A percentile compares a stretch with the other conserved stretches of the same genome.
Conservation (phyloP, 2,888 invertebrate species). For the Cabera pusaria region DNA sequence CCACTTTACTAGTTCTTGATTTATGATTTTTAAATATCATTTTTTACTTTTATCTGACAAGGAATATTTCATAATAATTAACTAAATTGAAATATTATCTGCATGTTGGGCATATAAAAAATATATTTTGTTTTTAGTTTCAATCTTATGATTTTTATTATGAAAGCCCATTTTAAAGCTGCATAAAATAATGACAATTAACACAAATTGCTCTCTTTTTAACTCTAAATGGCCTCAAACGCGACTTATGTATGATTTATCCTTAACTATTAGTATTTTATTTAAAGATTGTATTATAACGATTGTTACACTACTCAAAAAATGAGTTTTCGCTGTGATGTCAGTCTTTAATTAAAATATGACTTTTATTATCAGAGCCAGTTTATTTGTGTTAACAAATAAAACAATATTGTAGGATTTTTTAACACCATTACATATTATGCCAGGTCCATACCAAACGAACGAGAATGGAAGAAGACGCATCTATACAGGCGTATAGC, state of each 20-base stretch:
- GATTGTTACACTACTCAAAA: constrained; percentile 12
- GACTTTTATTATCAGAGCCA: neutral
- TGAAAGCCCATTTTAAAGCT: constrained; percentile 7
- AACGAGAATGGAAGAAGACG: no score
- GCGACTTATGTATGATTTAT: constrained; percentile 2
- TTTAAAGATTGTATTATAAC: constrained; percentile 17
- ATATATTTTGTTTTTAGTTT: constrained; percentile 8
- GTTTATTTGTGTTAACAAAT: no score
- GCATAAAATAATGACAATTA: constrained; percentile 21
- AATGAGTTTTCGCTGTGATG: neutral
- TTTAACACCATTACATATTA: no score
- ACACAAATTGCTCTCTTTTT: constrained; percentile 31
- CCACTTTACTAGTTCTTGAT: constrained; percentile 26
- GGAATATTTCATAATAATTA: constrained; percentile 14
- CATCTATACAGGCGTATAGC: no score
- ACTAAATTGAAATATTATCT: constrained; percentile 22
- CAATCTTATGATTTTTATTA: constrained; percentile 5
- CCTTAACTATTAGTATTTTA: constrained; percentile 4
- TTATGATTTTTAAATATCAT: constrained; percentile 25
- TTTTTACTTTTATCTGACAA: constrained; percentile 15
- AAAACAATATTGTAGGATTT: no score
- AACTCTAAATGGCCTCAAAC: constrained; percentile 29
- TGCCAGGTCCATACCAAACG: no score
- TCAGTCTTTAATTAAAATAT: constrained; percentile 11
- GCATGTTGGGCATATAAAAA: constrained; percentile 30